Conservation (phyloP, 2,113 vertebrate species). For the Reinhardtius hippoglossoides region DNA sequence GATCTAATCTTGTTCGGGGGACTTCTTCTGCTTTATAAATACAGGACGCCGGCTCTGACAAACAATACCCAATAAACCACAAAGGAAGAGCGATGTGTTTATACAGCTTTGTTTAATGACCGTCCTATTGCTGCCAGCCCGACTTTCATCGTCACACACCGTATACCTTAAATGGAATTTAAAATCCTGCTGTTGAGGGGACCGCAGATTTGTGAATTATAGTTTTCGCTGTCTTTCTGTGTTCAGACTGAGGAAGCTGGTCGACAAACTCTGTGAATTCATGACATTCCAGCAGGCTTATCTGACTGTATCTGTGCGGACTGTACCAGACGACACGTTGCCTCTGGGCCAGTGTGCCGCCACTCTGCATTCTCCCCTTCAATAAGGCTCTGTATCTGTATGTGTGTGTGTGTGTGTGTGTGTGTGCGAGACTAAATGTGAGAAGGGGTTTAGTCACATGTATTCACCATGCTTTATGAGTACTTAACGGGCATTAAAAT, state of each 20-base stretch:
- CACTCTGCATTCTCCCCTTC: slow-evolving; percentile 53
- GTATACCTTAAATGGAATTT: slow-evolving; percentile 51
- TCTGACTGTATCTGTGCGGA: slow-evolving; percentile 71
- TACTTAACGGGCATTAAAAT: not conserved
- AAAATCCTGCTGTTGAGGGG: slow-evolving; percentile 44
- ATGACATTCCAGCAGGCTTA: slow-evolving; percentile 76
- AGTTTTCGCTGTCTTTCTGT: slow-evolving; percentile 45
- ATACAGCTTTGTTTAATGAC: slow-evolving; percentile 75
- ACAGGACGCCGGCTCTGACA: slow-evolving; percentile 73
- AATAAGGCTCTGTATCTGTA: slow-evolving; percentile 40
- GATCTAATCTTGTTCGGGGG: slow-evolving; percentile 76
- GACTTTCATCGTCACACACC: slow-evolving; percentile 52
- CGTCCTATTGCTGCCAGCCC: slow-evolving; percentile 51
- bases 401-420: not conserved
- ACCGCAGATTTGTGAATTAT: slow-evolving; percentile 50
- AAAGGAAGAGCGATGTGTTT: slow-evolving; percentile 77
- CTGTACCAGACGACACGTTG: slow-evolving; percentile 58
- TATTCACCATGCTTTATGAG: slow-evolving; percentile 8
- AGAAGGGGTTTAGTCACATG: not conserved
- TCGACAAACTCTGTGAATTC: slow-evolving; percentile 66
- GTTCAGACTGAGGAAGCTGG: slow-evolving; percentile 45
- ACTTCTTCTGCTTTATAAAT: slow-evolving; percentile 79
- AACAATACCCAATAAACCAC: slow-evolving; percentile 82
- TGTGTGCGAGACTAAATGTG: too few species aligned
- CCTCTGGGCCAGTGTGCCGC: slow-evolving; percentile 57